Percentiles rank a stretch among this genome's conserved stretches.
Evolutionary conservation across 2,797 vertebrate species (phyloP).

Genomic region (Gymnopithys bicolor): DNA sequence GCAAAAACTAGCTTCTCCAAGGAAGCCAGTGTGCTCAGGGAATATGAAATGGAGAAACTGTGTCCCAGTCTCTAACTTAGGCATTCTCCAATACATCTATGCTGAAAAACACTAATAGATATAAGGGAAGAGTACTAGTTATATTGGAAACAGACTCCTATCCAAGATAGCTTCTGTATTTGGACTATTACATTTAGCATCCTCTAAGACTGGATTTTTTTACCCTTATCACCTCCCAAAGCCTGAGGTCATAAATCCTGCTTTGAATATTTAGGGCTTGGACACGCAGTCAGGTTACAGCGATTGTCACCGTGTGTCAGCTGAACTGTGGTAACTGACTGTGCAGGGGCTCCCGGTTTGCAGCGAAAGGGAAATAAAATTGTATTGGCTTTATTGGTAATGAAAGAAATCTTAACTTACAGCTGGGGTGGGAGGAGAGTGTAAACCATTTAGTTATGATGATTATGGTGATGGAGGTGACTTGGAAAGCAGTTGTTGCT

Average conservation of each 20-base stretch:
- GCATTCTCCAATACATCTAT: not conserved
- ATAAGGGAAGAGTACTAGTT: not conserved
- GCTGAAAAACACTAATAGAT: not conserved
- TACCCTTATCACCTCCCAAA: not conserved
- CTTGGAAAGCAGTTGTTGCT: not conserved
- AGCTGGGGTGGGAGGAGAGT: not conserved
- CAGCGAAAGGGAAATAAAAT: not conserved
- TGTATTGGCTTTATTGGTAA: not conserved
- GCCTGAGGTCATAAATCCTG: not conserved
- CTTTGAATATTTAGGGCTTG: not conserved
- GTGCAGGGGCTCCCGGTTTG: not conserved
- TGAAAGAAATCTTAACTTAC: not conserved
- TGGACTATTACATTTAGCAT: not conserved
- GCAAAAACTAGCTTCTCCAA: not conserved
- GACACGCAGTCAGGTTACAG: not conserved
- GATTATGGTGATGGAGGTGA: not conserved
- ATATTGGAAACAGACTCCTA: not conserved
- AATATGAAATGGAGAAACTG: not conserved
- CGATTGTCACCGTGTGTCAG: accelerated
- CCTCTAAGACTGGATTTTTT: not conserved
- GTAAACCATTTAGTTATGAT: not conserved
- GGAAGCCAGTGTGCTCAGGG: not conserved
- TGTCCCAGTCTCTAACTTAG: accelerated
- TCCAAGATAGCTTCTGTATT: not conserved
- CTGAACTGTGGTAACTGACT: not conserved